A percentile compares a stretch with the other conserved stretches of the same genome.
phyloP scores from a whole-genome alignment of 92 coral and sea anemone genomes.

The Paramuricea clavata region DNA sequence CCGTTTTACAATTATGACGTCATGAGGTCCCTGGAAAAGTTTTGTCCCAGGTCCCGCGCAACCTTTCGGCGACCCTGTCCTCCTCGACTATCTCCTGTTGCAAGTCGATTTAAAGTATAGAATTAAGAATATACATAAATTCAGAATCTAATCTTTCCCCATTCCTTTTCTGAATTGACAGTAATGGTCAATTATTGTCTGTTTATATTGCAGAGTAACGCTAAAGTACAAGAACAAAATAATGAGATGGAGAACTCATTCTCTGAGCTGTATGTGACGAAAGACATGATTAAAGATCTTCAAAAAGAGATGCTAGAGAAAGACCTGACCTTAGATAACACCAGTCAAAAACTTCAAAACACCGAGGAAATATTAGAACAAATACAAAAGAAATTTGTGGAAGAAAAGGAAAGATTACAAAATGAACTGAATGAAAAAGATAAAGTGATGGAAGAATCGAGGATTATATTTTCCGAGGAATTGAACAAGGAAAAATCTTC shows the following conservation, averaged over 20 bases:
- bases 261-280: slow-evolving; percentile 75
- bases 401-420: slow-evolving; percentile 63
- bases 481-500: slow-evolving; percentile 46
- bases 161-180: too few species aligned
- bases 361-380: slow-evolving; percentile 52
- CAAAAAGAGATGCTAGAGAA: slow-evolving; percentile 77
- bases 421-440: slow-evolving; percentile 70
- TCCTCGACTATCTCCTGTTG: too few species aligned
- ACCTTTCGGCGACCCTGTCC: not conserved
- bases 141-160: too few species aligned
- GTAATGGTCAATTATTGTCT: not conserved
- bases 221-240: slow-evolving; percentile 82
- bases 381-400: slow-evolving; percentile 56
- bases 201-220: slow-evolving; percentile 76
- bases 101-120: not conserved
- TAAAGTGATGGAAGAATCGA: slow-evolving; percentile 18
- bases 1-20: too few species aligned
- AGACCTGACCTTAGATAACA: slow-evolving; percentile 54
- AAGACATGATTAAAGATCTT: slow-evolving; percentile 78
- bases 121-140: too few species aligned
- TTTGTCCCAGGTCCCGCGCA: too few species aligned
- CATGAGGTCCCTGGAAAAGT: too few species aligned
- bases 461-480: not conserved
- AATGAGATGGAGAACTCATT: slow-evolving; percentile 94
- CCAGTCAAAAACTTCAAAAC: slow-evolving; percentile 25